Evolutionary conservation across 2,113 vertebrate species (phyloP), one percentile per base, ranked within the genome.

Genomic region (Hippocampus barbouri): DNA sequence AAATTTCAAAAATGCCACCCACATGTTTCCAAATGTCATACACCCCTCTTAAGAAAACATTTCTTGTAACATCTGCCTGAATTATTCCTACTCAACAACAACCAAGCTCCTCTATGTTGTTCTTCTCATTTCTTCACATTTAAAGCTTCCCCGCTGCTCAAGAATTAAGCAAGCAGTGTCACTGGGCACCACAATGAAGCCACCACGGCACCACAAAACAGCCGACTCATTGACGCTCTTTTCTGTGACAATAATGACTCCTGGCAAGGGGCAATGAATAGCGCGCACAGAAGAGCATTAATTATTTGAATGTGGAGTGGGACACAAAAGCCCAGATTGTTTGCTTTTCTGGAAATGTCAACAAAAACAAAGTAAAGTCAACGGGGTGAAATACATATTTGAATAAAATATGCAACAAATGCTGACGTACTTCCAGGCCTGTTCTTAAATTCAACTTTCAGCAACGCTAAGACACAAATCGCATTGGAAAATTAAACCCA

Each of bases 11-110:
- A 25, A 66, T 66, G 41, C 41, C 41, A 25, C 23, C 63, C 21
- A 14, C 40, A 14, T n/a, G 71, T 73, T n/a, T 57, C 21, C 63
- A 65, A 61, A 23, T 63, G 43, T 70, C 66, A 27, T 15, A 67
- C 63, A 73, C 43, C 10, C 51, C 57, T 67, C 14, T 63, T 51
- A 18, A 41, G 63, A 79, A 72, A 71, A 38, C 51, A 72, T 72
- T 66, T 47, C 60, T 51, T 47, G 69, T 68, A 49, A 51, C n/a
- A 38, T 61, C 63, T 34, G 59, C 64, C 73, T 78, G 70, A 74
- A 79, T 74, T 66, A 60, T 79, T 75, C 76, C 14, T 65, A 40
- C 72, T 78, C 20, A 69, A 68, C 75, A 72, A 75, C 25, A 75
- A 38, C 8, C 21, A 70, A 78, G n/a, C 64, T 77, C 5, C 0